Conservation (phyloP, 1,140 invertebrate species). For the Pomacea maculata region DNA sequence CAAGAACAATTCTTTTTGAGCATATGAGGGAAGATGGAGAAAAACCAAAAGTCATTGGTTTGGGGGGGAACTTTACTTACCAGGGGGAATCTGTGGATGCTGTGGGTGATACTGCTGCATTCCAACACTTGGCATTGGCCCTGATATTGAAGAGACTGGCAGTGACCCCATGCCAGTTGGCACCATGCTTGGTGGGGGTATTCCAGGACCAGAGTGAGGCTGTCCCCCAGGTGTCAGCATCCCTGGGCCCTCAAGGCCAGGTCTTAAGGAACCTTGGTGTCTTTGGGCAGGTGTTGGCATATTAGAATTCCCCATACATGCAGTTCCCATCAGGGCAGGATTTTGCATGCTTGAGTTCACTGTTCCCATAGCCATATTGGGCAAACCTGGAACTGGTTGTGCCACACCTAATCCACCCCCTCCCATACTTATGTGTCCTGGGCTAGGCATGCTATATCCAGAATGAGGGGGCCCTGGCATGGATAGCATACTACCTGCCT, state of each 20-base stretch:
- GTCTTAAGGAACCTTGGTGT: neutral
- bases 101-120: neutral
- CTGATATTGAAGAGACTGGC: conserved; percentile 11
- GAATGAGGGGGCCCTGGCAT: conserved; percentile 15
- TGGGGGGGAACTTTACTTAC: neutral
- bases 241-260: neutral
- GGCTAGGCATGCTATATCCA: conserved; percentile 3
- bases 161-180: conserved; percentile 5
- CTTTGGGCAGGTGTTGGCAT: neutral
- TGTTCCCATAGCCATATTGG: conserved; percentile 8
- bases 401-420: conserved; percentile 4
- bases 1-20: too few relatives aligned
- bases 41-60: too few relatives aligned
- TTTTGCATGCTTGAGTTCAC: conserved; percentile 1
- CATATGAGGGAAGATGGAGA: too few relatives aligned
- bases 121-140: conserved; percentile 15
- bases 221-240: neutral
- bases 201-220: neutral
- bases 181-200: conserved; percentile 4
- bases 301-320: neutral
- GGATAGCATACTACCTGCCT: conserved; percentile 3
- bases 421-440: neutral
- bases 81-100: conserved; percentile 10
- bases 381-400: conserved; percentile 15
- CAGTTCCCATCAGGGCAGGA: neutral